Conservation (phyloP, 2,113 vertebrate species). For the Semnornis frantzii region DNA sequence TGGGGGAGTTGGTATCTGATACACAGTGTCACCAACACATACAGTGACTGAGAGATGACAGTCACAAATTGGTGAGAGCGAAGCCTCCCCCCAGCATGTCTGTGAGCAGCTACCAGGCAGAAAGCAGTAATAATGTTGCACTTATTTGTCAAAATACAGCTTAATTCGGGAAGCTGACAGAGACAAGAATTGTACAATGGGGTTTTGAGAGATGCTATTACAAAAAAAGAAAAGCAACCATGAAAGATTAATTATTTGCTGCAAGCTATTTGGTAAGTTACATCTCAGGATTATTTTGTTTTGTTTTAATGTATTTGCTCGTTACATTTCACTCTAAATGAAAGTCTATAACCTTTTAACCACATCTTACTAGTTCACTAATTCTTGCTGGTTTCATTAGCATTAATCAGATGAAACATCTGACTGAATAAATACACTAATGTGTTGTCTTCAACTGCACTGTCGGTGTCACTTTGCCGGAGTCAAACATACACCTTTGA, state of each 20-base stretch:
- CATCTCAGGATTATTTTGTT: not conserved
- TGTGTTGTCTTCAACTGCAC: not conserved
- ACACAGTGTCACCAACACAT: not conserved
- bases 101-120: not conserved
- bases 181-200: not conserved
- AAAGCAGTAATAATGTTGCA: not conserved
- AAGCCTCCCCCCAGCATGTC: not conserved
- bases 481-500: not conserved
- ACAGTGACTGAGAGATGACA: conserved; percentile 27
- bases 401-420: not conserved
- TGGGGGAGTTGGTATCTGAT: not conserved
- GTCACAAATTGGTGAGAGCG: not conserved
- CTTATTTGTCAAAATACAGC: conserved; percentile 22
- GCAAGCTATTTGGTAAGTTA: not conserved
- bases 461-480: not conserved
- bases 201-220: not conserved
- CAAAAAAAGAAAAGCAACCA: not conserved
- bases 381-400: not conserved
- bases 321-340: not conserved
- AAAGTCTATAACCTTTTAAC: not conserved
- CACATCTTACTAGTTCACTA: not conserved
- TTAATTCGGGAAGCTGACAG: conserved; percentile 21
- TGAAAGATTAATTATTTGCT: not conserved
- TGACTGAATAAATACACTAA: not conserved
- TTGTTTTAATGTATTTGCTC: not conserved